Evolutionary conservation across 2,113 vertebrate species (phyloP).

Genomic region (Hemiprocne comata): DNA sequence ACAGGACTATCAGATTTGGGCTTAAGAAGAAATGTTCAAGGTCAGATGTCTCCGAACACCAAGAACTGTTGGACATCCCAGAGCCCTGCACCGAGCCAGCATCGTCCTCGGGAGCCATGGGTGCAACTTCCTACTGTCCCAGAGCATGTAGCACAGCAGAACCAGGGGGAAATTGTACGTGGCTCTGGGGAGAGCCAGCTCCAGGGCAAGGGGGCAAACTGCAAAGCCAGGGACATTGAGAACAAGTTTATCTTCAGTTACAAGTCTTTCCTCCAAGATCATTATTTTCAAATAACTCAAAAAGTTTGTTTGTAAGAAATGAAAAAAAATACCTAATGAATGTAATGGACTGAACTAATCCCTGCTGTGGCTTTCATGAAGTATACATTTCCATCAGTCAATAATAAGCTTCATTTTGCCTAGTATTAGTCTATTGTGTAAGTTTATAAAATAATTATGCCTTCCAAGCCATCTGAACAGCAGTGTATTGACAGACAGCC

Average conservation of each 20-base stretch:
- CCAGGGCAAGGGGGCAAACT: too few relatives aligned
- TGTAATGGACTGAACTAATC: not conserved
- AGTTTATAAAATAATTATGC: not conserved
- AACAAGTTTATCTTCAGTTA: not conserved
- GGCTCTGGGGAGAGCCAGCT: too few relatives aligned
- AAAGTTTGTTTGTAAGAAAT: not conserved
- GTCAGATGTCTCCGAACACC: too few relatives aligned
- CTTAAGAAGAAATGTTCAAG: not conserved
- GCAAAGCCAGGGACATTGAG: not conserved
- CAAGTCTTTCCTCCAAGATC: not conserved
- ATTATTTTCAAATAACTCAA: not conserved
- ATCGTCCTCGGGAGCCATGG: accelerated
- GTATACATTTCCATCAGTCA: not conserved
- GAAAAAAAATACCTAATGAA: not conserved
- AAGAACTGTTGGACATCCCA: accelerated
- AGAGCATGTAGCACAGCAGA: accelerated
- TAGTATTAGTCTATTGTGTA: not conserved
- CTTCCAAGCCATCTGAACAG: not conserved
- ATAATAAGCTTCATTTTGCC: not conserved
- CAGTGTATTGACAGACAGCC: not conserved
- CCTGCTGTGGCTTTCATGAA: not conserved
- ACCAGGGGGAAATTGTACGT: accelerated
- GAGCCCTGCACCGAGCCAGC: not conserved
- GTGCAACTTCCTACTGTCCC: not conserved
- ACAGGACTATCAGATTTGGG: not conserved